phyloP scores from a whole-genome alignment of 1,140 invertebrate species.

The Brachionus angularis region DNA sequence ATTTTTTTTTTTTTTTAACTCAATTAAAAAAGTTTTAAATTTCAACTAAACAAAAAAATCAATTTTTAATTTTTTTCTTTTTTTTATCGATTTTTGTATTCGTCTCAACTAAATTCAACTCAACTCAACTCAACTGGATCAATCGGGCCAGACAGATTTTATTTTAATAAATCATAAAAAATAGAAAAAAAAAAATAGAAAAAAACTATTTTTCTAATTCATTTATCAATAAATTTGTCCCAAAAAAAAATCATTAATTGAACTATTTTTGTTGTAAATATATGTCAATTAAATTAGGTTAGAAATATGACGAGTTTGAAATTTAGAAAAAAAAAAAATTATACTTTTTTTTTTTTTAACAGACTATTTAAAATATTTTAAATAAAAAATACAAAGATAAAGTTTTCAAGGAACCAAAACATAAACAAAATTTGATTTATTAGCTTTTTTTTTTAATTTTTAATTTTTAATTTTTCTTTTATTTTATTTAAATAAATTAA shows the following conservation, averaged over 20 bases:
- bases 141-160: conserved; percentile 40
- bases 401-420: conserved; percentile 40
- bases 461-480: too few species aligned
- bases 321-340: conserved; percentile 39
- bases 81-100: too few species aligned
- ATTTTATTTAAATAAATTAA: too few species aligned
- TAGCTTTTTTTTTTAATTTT: too few species aligned
- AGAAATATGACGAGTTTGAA: conserved; percentile 39
- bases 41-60: conserved; percentile 21
- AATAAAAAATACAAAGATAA: conserved; percentile 18
- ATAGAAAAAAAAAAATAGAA: too few species aligned
- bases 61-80: too few species aligned
- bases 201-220: conserved; percentile 36
- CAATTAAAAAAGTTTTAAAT: too few species aligned
- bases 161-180: too few species aligned
- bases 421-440: conserved; percentile 29
- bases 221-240: conserved; percentile 38
- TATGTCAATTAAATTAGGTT: conserved; percentile 42
- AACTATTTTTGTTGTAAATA: conserved; percentile 22
- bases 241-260: conserved; percentile 40
- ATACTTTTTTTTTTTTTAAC: conserved; percentile 13
- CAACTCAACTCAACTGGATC: conserved; percentile 38
- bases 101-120: neutral
- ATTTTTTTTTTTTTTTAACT: too few species aligned
- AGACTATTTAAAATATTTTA: conserved; percentile 32